phyloP scores from a whole-genome alignment of 92 coral and sea anemone species.

The Phymanthus crucifer region DNA sequence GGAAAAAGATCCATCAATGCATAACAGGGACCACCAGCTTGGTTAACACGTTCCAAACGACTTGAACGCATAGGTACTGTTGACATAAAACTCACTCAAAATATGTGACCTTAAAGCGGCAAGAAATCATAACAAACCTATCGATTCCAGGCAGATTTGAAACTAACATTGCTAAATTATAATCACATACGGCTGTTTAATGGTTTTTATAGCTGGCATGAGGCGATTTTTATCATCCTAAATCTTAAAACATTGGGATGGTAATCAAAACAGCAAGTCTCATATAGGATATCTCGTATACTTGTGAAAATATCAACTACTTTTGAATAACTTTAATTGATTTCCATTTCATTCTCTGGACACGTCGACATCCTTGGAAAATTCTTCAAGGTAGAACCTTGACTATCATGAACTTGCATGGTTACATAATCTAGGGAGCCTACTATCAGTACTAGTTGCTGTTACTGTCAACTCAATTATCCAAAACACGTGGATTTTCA shows the following conservation, averaged over 20 bases:
- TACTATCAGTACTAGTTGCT: neutral
- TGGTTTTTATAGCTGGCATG: neutral
- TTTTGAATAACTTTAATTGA: too few relatives aligned
- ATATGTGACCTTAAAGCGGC: constrained; percentile 4
- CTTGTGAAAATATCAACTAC: too few relatives aligned
- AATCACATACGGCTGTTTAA: neutral
- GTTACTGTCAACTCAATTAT: neutral
- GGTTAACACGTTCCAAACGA: too few relatives aligned
- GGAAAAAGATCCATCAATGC: too few relatives aligned
- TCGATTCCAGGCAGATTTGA: neutral
- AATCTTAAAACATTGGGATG: too few relatives aligned
- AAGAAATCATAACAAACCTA: neutral
- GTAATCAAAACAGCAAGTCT: too few relatives aligned
- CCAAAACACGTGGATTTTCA: neutral
- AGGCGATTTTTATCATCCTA: neutral
- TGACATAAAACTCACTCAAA: neutral
- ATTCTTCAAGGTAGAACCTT: too few relatives aligned
- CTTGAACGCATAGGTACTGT: neutral
- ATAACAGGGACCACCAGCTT: too few relatives aligned
- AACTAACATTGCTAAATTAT: neutral
- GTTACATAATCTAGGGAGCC: neutral
- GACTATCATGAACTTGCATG: neutral
- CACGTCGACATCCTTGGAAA: too few relatives aligned
- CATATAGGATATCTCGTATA: too few relatives aligned
- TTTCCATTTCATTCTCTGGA: too few relatives aligned